Percentiles rank a stretch among this genome's conserved stretches.
These are phyloP conservation scores for Copidosoma aretas DNA, from an alignment of 2,888 invertebrate species.

Conservation along the genomic window DNA sequence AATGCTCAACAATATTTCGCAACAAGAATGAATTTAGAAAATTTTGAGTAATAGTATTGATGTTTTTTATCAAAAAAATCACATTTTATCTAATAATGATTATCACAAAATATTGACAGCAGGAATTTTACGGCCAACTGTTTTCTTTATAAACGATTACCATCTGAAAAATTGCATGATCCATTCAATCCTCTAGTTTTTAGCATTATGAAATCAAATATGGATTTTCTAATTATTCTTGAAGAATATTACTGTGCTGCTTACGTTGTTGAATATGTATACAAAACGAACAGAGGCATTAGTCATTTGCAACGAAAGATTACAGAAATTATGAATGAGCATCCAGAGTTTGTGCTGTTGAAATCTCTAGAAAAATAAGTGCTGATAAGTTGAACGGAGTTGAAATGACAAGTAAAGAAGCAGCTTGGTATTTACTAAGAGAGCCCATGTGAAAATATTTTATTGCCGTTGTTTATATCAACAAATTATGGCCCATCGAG, in stretches of 20 bases:
- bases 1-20: too few species aligned
- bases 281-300: slow-evolving; percentile 45
- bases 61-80: slow-evolving; percentile 42
- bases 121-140: slow-evolving; percentile 45
- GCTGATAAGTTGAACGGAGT: too few species aligned
- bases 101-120: too few species aligned
- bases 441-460: slow-evolving; percentile 59
- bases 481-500: too few species aligned
- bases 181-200: slow-evolving; percentile 46
- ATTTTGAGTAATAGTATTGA: slow-evolving; percentile 39
- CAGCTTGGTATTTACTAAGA: too few species aligned
- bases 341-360: slow-evolving; percentile 54
- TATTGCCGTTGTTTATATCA: slow-evolving; percentile 44
- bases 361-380: slow-evolving; percentile 52
- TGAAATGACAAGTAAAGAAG: slow-evolving; percentile 57
- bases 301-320: slow-evolving; percentile 46
- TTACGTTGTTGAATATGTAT: too few species aligned
- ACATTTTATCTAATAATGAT: too few species aligned
- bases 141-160: too few species aligned
- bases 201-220: too few species aligned
- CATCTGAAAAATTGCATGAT: slow-evolving; percentile 45
- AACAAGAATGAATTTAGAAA: too few species aligned
- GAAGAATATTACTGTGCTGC: too few species aligned
- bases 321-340: slow-evolving; percentile 46
- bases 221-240: slow-evolving; percentile 35